Percentiles rank a stretch among this genome's conserved stretches.
Conservation (phyloP, 2,797 vertebrate genomes). For the Thripadectes ignobilis region DNA sequence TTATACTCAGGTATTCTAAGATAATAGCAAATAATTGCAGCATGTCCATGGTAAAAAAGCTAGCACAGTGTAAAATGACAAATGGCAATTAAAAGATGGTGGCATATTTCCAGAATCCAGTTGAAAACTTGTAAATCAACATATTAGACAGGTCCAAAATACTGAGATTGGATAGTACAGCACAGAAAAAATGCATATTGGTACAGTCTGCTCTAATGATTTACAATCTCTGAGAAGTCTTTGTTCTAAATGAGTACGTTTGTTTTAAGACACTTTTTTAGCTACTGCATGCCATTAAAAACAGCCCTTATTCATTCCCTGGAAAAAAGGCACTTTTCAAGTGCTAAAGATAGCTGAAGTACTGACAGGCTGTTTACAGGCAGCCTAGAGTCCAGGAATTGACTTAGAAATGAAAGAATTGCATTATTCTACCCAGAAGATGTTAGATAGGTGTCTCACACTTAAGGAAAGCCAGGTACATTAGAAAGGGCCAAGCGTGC, state of each 20-base stretch:
- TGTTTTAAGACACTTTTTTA: conserved; percentile 7
- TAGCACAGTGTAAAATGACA: background rate
- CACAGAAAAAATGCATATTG: background rate
- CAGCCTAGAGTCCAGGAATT: background rate
- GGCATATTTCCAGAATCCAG: background rate
- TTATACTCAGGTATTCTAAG: background rate
- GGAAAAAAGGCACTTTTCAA: background rate
- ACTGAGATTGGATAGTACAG: background rate
- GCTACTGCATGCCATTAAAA: background rate
- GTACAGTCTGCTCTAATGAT: background rate
- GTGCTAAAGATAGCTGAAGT: background rate
- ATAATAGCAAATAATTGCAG: background rate
- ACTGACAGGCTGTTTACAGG: background rate
- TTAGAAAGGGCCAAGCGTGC: background rate
- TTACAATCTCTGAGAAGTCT: background rate
- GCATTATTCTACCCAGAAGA: background rate
- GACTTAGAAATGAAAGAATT: background rate
- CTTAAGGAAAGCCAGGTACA: background rate
- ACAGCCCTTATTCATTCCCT: background rate
- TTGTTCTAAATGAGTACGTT: background rate
- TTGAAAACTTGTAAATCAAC: background rate
- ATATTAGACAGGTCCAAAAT: background rate
- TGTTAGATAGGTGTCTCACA: accelerated
- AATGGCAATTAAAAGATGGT: background rate
- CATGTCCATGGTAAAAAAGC: background rate